Conservation (phyloP, 2,888 invertebrate species). For the Chloromyia formosa region DNA sequence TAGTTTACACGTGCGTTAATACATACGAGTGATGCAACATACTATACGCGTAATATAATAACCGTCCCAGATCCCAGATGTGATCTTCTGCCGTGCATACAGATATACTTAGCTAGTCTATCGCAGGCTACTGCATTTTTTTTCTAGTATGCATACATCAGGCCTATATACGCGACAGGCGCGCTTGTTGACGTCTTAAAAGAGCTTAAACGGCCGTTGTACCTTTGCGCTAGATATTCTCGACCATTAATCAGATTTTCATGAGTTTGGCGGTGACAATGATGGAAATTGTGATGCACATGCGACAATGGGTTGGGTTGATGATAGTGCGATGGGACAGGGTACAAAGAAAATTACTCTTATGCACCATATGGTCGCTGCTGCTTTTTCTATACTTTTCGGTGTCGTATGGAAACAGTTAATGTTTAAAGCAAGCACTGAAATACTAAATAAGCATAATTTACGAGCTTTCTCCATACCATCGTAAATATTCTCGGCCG, state of each 20-base stretch:
- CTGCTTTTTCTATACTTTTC: no score
- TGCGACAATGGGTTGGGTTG: neutral
- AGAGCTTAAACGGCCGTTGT: conserved; percentile 30
- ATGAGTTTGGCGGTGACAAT: conserved; percentile 15
- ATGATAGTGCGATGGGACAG: neutral
- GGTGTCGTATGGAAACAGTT: neutral
- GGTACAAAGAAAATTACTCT: no score
- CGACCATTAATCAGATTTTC: conserved; percentile 29
- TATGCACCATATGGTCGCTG: no score
- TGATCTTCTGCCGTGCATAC: neutral
- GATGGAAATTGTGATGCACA: conserved; percentile 28
- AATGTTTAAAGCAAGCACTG: conserved; percentile 21
- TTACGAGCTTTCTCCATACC: neutral
- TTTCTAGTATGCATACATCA: no score
- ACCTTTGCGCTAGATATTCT: conserved; percentile 28
- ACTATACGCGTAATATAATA: neutral
- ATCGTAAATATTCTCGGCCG: no score
- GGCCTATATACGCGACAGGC: no score
- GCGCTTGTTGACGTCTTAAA: neutral
- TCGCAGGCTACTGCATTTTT: no score
- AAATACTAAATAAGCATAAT: conserved; percentile 14
- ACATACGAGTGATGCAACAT: neutral
- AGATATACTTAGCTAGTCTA: no score
- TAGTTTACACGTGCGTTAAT: conserved; percentile 29
- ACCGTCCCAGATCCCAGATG: conserved; percentile 1